Percentiles rank a stretch among this genome's conserved stretches.
phyloP scores from a whole-genome alignment of 1,140 invertebrate genomes.

The Drosophila repletoides region DNA sequence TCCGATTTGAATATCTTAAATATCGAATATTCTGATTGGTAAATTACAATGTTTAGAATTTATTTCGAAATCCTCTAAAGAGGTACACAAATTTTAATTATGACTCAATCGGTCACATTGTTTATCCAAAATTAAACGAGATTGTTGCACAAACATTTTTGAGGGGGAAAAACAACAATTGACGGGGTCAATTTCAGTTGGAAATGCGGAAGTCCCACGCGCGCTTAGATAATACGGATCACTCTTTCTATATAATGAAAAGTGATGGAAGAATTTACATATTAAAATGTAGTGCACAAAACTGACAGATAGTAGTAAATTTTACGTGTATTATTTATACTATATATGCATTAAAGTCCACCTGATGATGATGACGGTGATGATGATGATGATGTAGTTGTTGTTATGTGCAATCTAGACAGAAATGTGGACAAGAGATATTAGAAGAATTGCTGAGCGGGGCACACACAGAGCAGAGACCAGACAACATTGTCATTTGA shows the following conservation, averaged over 20 bases:
- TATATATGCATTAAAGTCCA: constrained; percentile 35
- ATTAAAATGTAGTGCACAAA: not conserved
- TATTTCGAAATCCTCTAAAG: too few relatives aligned
- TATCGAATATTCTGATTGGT: too few relatives aligned
- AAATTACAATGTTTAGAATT: too few relatives aligned
- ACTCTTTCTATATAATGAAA: not conserved
- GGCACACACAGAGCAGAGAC: not conserved
- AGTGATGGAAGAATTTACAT: constrained; percentile 14
- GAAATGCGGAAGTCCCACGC: constrained; percentile 19
- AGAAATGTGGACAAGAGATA: not conserved
- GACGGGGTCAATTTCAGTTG: constrained; percentile 6
- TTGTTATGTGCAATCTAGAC: constrained; percentile 23
- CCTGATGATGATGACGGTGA: constrained; percentile 29
- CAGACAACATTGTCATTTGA: constrained; percentile 64
- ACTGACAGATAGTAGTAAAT: not conserved
- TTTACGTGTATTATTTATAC: constrained; percentile 5
- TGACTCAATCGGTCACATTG: not conserved
- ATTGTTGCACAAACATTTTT: too few relatives aligned
- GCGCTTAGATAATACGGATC: constrained; percentile 5
- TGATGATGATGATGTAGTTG: not conserved
- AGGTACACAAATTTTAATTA: too few relatives aligned
- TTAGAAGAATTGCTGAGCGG: constrained; percentile 16
- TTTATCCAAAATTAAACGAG: too few relatives aligned
- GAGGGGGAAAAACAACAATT: not conserved
- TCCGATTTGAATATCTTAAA: too few relatives aligned